Conservation (phyloP, 53 echinoderm and acorn worm genomes). For the Astropecten irregularis region DNA sequence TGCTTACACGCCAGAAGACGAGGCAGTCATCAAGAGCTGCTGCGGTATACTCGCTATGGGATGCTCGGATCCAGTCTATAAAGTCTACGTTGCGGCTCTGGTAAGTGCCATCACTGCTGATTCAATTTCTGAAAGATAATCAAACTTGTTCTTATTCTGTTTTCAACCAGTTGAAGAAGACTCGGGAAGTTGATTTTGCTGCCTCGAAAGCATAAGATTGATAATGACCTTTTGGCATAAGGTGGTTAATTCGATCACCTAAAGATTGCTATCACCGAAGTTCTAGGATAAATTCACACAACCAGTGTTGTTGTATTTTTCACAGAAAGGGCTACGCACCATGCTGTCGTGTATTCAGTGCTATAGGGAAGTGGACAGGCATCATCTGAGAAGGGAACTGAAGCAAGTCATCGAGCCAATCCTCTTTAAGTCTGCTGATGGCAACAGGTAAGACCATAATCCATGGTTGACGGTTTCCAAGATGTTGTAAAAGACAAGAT, state of each 20-base stretch:
- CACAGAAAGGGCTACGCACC: slow-evolving; percentile 72
- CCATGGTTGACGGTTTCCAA: too few relatives aligned
- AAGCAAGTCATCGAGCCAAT: slow-evolving; percentile 76
- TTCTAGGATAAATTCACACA: too few relatives aligned
- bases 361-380: slow-evolving; percentile 54
- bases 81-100: slow-evolving; percentile 84
- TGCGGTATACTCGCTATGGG: slow-evolving; percentile 71
- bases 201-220: too few relatives aligned
- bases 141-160: too few relatives aligned
- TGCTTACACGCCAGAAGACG: slow-evolving; percentile 22
- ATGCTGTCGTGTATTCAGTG: slow-evolving; percentile 74
- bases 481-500: too few relatives aligned
- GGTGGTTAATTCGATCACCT: too few relatives aligned
- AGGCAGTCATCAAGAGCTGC: slow-evolving; percentile 54
- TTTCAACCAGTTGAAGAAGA: too few relatives aligned
- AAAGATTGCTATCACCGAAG: too few relatives aligned
- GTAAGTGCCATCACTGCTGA: slow-evolving; percentile 51
- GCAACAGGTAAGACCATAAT: slow-evolving; percentile 79
- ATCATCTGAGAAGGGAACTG: slow-evolving; percentile 57
- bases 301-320: too few relatives aligned
- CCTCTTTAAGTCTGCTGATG: slow-evolving; percentile 82
- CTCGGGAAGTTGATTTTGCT: too few relatives aligned
- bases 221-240: too few relatives aligned
- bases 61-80: slow-evolving; percentile 86
- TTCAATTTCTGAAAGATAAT: too few relatives aligned